Evolutionary conservation across 2,888 invertebrate genomes (phyloP).

Genomic region (Morinoia aosen): DNA sequence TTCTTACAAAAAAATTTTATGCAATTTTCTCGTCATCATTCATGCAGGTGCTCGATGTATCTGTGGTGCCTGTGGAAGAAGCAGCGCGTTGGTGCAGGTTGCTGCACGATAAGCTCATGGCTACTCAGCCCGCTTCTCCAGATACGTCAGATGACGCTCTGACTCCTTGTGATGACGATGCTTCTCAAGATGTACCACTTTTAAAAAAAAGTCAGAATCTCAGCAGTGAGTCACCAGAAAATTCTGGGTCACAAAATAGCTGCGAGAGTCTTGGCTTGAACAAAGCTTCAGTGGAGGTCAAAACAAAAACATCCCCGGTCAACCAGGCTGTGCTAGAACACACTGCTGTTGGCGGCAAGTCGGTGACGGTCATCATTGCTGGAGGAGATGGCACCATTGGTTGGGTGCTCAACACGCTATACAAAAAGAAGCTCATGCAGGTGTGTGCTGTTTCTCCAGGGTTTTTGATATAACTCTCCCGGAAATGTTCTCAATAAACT

Average conservation of each 20-base stretch:
- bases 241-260: background rate
- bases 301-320: background rate
- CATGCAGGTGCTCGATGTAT: slow-evolving; percentile 79
- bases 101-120: slow-evolving; percentile 69
- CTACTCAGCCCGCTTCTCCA: slow-evolving; percentile 63
- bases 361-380: slow-evolving; percentile 80
- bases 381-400: slow-evolving; percentile 96
- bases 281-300: background rate
- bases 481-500: too few species aligned
- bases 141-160: background rate
- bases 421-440: slow-evolving; percentile 78
- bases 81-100: slow-evolving; percentile 84
- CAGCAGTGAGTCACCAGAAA: background rate
- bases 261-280: background rate
- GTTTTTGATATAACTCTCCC: background rate
- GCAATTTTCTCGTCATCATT: slow-evolving; percentile 71
- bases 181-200: background rate
- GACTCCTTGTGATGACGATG: background rate
- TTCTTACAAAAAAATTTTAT: too few species aligned
- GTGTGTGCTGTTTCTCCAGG: slow-evolving; percentile 73
- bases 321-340: background rate
- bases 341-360: slow-evolving; percentile 62
- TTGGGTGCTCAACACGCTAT: slow-evolving; percentile 87
- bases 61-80: slow-evolving; percentile 81
- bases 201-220: background rate